A percentile compares a stretch with the other conserved stretches of the same genome.
Conservation (phyloP, 92 coral and sea anemone species). For the Porites cylindrica region DNA sequence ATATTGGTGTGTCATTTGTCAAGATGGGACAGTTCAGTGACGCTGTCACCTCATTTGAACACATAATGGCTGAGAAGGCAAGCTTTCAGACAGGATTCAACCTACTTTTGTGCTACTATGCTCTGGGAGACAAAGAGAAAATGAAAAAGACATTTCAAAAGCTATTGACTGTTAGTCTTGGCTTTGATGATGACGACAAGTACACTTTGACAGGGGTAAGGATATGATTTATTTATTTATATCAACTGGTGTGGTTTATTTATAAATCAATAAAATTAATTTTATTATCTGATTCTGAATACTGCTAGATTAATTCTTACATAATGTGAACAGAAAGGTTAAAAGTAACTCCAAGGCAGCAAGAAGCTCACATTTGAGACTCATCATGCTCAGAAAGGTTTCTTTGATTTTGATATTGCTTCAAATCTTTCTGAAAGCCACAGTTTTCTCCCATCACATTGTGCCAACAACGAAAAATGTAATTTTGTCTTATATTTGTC, state of each 20-base stretch:
- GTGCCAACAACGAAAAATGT: no score
- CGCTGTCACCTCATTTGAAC: slow-evolving; percentile 99
- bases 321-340: no score
- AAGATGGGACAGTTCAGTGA: slow-evolving; percentile 93
- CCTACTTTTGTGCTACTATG: slow-evolving; percentile 95
- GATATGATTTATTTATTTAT: neutral
- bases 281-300: no score
- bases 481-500: no score
- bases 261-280: no score
- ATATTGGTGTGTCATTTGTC: slow-evolving; percentile 96
- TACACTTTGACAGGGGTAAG: slow-evolving; percentile 89
- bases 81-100: slow-evolving; percentile 93
- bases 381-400: no score
- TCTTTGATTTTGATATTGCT: no score
- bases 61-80: slow-evolving; percentile 95
- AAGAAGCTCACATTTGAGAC: no score
- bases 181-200: slow-evolving; percentile 96
- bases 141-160: slow-evolving; percentile 99
- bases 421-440: no score
- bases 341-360: no score
- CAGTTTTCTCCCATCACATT: no score
- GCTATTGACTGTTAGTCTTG: slow-evolving; percentile 83
- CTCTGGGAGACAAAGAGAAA: slow-evolving; percentile 94
- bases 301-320: no score
- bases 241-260: neutral